Base-by-base conservation (phyloP, 2,797 vertebrate genomes). In the Euthynnus affinis region DNA sequence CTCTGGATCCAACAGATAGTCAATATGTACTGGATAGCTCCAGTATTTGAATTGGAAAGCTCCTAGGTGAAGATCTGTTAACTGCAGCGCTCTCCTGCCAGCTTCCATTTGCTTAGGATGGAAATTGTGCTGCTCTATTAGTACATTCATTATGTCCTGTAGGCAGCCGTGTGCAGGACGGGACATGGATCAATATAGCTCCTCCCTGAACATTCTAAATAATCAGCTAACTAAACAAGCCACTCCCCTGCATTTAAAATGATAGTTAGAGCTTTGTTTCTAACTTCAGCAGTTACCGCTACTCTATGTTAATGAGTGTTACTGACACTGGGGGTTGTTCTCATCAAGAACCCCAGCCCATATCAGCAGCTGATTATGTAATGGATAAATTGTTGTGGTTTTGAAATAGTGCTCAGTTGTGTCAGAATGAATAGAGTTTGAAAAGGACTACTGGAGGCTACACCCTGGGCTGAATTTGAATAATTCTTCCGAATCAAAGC, bases 181-280 rank as follows among this genome's bases (percentile, higher is more conserved):
- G 57, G 59, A 34, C 58, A 25, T 17, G 14, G 48, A 62, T 64
- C 27, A 17, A 55, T 53, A 65, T 53, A 65, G 72, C 27, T 52
- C 59, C 56, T 56, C 37, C 63, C 48, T 58, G 22, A 27, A 66
- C 9, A 40, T 27, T 73, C 29, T 44, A 61, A 56, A 67, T 56
- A 60, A 60, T 61, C n/a, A 25, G 6, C 69, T 12, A 9, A 20
- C 17, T 23, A 73, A 53, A 67, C 40, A 27, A 53, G 25, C 62
- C 69, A 57, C 32, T 18, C n/a, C 62, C 27, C 58, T 40, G 22
- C 51, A 70, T 51, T 17, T 34, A 3, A 27, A 17, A 37, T 25
- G 15, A 48, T 12, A 32, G n/a, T 70, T 27, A 10, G 23, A 22
- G 40, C 42, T 69, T 23, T 5, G 18, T 70, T 48, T 23, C 25